phyloP scores from a whole-genome alignment of 92 coral and sea anemone species.

The Paragorgia papillata region DNA sequence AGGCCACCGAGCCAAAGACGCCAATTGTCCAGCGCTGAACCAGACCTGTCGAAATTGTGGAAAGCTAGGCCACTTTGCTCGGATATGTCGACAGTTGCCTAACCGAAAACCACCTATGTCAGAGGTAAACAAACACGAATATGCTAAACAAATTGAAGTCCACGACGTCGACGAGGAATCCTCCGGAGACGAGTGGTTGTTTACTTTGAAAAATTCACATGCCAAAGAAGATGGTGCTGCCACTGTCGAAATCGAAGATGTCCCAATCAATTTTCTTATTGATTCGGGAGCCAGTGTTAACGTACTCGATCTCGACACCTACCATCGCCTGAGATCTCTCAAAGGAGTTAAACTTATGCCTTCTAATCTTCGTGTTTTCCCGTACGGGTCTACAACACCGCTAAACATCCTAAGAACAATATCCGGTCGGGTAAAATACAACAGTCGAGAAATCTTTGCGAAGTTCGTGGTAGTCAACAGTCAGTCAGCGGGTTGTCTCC shows the following conservation, averaged over 20 bases:
- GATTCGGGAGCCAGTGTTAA: slow-evolving; percentile 64
- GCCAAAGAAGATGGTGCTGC: neutral
- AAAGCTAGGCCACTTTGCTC: neutral
- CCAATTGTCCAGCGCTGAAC: too few species aligned
- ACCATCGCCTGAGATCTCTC: slow-evolving; percentile 5
- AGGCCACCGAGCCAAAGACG: neutral
- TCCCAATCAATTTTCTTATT: slow-evolving; percentile 10
- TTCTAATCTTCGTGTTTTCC: slow-evolving; percentile 45
- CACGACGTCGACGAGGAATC: too few species aligned
- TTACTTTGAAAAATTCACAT: neutral
- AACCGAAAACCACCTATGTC: too few species aligned
- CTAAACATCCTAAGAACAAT: slow-evolving; percentile 34
- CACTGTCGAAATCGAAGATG: neutral
- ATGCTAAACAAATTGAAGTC: too few species aligned
- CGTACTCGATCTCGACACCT: slow-evolving; percentile 53
- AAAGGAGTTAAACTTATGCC: slow-evolving; percentile 35
- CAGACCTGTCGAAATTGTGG: too few species aligned
- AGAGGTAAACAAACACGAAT: too few species aligned
- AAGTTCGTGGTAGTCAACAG: slow-evolving; percentile 45
- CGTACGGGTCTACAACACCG: slow-evolving; percentile 39
- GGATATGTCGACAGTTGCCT: too few species aligned
- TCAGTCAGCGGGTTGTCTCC: slow-evolving; percentile 41
- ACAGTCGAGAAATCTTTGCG: slow-evolving; percentile 1
- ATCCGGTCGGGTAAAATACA: slow-evolving; percentile 14
- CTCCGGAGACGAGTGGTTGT: too few species aligned